Evolutionary conservation across 2,888 invertebrate genomes (phyloP).

Genomic region (Drosophila mimetica): DNA sequence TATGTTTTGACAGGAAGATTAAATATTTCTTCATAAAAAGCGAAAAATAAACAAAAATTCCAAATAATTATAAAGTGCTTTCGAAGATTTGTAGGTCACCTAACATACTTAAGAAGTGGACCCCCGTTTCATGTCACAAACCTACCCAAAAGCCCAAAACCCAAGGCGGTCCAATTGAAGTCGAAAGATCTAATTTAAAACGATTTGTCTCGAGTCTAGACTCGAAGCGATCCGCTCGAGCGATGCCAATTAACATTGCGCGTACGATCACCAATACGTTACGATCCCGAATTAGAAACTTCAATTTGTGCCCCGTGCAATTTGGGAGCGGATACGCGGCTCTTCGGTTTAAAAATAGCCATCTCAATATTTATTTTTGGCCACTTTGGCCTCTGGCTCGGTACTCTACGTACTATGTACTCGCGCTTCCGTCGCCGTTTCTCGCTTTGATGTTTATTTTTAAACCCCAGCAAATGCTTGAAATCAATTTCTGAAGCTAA

Average conservation of each 20-base stretch:
- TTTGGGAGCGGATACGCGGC: slow-evolving; percentile 50
- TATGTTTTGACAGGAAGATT: too few relatives aligned
- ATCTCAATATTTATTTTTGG: slow-evolving; percentile 74
- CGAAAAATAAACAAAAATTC: too few relatives aligned
- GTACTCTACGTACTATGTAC: slow-evolving; percentile 25
- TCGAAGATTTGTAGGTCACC: not conserved
- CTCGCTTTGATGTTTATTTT: slow-evolving; percentile 70
- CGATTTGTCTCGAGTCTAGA: slow-evolving; percentile 31
- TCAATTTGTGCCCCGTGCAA: slow-evolving; percentile 54
- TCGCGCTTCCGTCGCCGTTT: slow-evolving; percentile 30
- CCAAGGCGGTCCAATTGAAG: slow-evolving; percentile 10
- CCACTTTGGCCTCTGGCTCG: slow-evolving; percentile 20
- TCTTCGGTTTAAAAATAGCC: slow-evolving; percentile 61
- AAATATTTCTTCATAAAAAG: too few relatives aligned
- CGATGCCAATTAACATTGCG: slow-evolving; percentile 42
- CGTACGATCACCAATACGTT: slow-evolving; percentile 10
- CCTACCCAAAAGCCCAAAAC: not conserved
- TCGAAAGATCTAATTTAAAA: slow-evolving; percentile 17
- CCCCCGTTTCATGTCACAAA: slow-evolving; percentile 1
- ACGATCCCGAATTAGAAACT: slow-evolving; percentile 17
- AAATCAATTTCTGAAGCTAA: slow-evolving; percentile 65
- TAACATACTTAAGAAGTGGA: not conserved
- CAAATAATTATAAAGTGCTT: too few relatives aligned
- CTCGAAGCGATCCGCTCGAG: slow-evolving; percentile 32
- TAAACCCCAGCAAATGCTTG: slow-evolving; percentile 62